Percentiles rank a stretch among this genome's conserved stretches.
Conservation (phyloP, 2,888 invertebrate genomes). For the Cosmia pyralina region DNA sequence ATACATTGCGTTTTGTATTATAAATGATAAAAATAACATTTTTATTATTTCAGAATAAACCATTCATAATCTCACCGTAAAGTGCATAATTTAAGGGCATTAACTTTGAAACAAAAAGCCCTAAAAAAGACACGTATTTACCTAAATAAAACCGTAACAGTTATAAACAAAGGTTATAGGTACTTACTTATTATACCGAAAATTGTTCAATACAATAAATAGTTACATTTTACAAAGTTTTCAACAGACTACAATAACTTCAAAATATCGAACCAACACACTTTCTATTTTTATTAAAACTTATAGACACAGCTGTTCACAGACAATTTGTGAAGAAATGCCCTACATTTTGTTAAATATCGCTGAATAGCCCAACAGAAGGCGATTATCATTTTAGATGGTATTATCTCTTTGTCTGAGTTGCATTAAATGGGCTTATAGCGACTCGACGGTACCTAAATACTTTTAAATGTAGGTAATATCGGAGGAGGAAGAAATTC, state of each 20-base stretch:
- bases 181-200: too few species aligned
- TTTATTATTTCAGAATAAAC: too few species aligned
- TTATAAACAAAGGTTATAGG: too few species aligned
- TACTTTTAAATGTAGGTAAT: not conserved
- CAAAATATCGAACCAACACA: not conserved
- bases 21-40: too few species aligned
- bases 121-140: too few species aligned
- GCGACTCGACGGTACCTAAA: not conserved
- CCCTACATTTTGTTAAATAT: conserved; percentile 15
- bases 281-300: conserved; percentile 6
- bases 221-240: too few species aligned
- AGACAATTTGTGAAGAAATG: conserved; percentile 1
- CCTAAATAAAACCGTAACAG: too few species aligned
- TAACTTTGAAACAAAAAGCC: too few species aligned
- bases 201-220: too few species aligned
- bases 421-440: conserved; percentile 27
- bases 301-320: not conserved
- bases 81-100: too few species aligned
- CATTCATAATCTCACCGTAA: too few species aligned
- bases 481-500: not conserved
- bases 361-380: not conserved
- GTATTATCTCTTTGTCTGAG: conserved; percentile 34
- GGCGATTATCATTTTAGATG: conserved; percentile 26
- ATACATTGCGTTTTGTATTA: too few species aligned
- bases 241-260: not conserved